Evolutionary conservation across 2,797 vertebrate species (phyloP), one percentile per base, ranked within the genome.

Genomic region (Ara ararauna): DNA sequence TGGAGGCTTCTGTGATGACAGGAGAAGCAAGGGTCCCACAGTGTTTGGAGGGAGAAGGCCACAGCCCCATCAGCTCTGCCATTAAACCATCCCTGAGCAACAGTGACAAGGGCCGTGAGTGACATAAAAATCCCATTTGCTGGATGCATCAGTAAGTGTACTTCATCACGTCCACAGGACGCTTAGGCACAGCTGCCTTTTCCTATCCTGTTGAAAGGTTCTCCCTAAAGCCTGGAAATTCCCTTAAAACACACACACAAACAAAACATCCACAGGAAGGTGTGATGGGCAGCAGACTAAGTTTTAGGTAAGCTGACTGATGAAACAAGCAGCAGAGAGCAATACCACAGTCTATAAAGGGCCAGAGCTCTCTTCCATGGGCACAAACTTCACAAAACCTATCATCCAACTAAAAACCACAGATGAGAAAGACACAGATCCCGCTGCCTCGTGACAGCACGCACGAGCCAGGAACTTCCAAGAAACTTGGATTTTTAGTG

Each of bases 91-190:
- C 38, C 30, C 45, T 15, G 38, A 86, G 65, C 44, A 74, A 32
- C 61, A 87, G 20, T 67, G 88, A 61, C 71, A 62, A 22, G 51
- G 81, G 64, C 21, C 50, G 72, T 65, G 36, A 10, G 18, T 5
- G 26, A 95, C 80, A 80, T 75, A 85, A 93, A 91, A 95, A 85
- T 40, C 79, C 87, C 65, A 89, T 95, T 95, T 96, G 62, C 85
- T 92, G 82, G 50, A 58, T 78, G 83, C 45, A 61, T 54, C 4
- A 0, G 18, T 79, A 45, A 87, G 45, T n/a, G 42, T 77, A 72
- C 24, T 92, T 85, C 83, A 58, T 79, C 51, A 20, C 7, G 32
- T 75, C 82, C 40, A 15, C 2, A 4, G 58, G 44, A 92, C 4
- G 15, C 70, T 82, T 27, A 65, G 56, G 64, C 48, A 95, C 64